phyloP scores from a whole-genome alignment of 2,888 invertebrate species.

The Apoda limacodes region DNA sequence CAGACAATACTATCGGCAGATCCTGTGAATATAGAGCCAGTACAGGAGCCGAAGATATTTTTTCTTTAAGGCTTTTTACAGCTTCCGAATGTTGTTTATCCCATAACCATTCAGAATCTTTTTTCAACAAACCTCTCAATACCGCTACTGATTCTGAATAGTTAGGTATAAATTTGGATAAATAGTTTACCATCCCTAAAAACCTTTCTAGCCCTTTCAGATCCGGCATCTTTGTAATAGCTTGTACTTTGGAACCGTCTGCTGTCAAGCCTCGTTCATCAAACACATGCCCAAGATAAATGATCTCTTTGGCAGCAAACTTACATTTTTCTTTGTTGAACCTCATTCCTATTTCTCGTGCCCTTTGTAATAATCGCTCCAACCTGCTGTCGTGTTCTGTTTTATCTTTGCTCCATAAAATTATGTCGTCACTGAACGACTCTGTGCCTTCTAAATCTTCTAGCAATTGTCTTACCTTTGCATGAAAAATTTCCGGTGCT shows the following conservation, averaged over 20 bases:
- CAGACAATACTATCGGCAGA: constrained; percentile 15
- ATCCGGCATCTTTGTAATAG: constrained; percentile 19
- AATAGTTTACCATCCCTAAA: constrained; percentile 20
- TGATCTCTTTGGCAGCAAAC: constrained; percentile 14
- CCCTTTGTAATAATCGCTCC: constrained; percentile 10
- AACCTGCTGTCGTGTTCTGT: constrained; percentile 14
- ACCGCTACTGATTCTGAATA: constrained; percentile 15
- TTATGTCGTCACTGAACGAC: constrained; percentile 12
- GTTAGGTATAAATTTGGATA: constrained; percentile 22
- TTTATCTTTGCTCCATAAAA: constrained; percentile 10
- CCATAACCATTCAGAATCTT: constrained; percentile 19
- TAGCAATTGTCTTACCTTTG: constrained; percentile 14
- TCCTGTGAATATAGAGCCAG: constrained; percentile 7
- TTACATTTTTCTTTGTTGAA: constrained; percentile 13
- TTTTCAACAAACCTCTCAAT: constrained; percentile 15
- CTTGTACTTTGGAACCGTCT: constrained; percentile 14
- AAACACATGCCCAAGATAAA: constrained; percentile 14
- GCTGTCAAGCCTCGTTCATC: constrained; percentile 10
- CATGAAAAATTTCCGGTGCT: constrained; percentile 15
- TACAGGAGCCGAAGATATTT: constrained; percentile 13
- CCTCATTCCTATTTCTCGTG: constrained; percentile 11
- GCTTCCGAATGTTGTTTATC: constrained; percentile 1
- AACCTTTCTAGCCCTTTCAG: constrained; percentile 19
- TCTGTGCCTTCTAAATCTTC: constrained; percentile 12
- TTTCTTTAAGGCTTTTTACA: constrained; percentile 9